phyloP scores from a whole-genome alignment of 2,888 invertebrate species.

The Agelastica alni region DNA sequence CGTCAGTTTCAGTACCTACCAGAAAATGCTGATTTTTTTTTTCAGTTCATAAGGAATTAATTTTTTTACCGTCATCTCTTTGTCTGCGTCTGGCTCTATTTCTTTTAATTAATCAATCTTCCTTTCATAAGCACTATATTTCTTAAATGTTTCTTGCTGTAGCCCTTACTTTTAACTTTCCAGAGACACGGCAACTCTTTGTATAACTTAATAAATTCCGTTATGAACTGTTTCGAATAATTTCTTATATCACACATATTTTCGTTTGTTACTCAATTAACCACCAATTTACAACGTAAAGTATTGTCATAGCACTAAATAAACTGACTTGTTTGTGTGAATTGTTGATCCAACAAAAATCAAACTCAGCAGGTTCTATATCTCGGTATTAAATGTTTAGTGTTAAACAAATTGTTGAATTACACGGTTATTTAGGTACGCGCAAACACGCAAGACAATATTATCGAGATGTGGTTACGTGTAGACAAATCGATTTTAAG shows the following conservation, averaged over 20 bases:
- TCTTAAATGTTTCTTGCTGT: neutral
- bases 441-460: neutral
- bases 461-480: neutral
- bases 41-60: neutral
- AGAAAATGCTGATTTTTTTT: neutral
- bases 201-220: neutral
- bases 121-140: conserved; percentile 1
- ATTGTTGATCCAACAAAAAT: neutral
- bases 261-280: neutral
- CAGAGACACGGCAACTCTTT: neutral
- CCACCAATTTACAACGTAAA: neutral
- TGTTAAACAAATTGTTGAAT: neutral
- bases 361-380: neutral
- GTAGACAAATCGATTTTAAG: too few relatives aligned
- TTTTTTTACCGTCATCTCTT: neutral
- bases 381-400: neutral
- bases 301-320: neutral
- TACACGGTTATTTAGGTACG: neutral
- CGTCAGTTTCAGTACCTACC: neutral
- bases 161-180: neutral
- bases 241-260: neutral
- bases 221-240: neutral
- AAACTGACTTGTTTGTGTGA: neutral
- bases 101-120: neutral
- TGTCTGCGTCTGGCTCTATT: neutral